Conservation (phyloP, 2,797 vertebrate genomes). For the Caiman crocodilus region DNA sequence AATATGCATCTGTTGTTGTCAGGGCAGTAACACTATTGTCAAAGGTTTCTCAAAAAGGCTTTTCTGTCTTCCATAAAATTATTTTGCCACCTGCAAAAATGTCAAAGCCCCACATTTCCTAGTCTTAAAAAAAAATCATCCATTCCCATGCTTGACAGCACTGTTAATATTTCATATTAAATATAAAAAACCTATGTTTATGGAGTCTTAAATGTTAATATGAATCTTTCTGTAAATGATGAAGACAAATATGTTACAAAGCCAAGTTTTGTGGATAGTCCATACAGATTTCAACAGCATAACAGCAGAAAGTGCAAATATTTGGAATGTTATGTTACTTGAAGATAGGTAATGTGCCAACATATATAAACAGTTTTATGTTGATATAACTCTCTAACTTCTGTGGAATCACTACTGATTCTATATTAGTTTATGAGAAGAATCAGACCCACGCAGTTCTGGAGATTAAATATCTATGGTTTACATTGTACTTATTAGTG, state of each 20-base stretch:
- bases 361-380: neutral
- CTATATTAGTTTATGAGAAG: neutral
- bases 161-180: neutral
- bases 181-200: slow-evolving; percentile 3
- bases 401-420: neutral
- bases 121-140: neutral
- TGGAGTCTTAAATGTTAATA: neutral
- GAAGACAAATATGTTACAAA: neutral
- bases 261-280: neutral
- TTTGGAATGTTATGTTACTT: neutral
- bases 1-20: neutral
- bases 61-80: slow-evolving; percentile 6
- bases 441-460: neutral
- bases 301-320: neutral
- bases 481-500: neutral
- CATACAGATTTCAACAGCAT: neutral
- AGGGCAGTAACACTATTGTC: slow-evolving; percentile 19
- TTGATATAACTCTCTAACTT: neutral
- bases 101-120: slow-evolving; percentile 22
- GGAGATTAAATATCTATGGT: neutral
- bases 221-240: neutral
- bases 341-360: neutral
- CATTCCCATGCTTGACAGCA: neutral
- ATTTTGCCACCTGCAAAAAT: slow-evolving; percentile 34
- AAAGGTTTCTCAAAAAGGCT: neutral